phyloP scores from a whole-genome alignment of 2,797 vertebrate genomes.

The Notamacropus eugenii region DNA sequence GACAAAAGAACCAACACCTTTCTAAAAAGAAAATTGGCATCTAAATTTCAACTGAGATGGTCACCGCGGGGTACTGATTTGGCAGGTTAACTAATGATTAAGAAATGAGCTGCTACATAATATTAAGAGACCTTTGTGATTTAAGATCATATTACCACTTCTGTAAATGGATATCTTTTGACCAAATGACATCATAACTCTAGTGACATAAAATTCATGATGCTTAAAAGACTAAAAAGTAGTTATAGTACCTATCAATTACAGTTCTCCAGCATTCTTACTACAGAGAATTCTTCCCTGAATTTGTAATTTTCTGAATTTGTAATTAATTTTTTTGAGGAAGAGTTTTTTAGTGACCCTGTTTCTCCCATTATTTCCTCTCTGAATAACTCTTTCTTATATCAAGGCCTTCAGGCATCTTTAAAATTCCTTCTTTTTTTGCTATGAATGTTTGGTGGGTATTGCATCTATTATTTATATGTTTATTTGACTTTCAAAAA shows the following conservation, averaged over 20 bases:
- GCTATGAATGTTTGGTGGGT: too few species aligned
- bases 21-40: not conserved
- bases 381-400: not conserved
- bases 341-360: not conserved
- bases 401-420: not conserved
- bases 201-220: not conserved
- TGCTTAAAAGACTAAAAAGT: not conserved
- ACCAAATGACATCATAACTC: not conserved
- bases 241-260: not conserved
- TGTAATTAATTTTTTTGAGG: not conserved
- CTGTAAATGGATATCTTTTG: not conserved
- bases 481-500: not conserved
- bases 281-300: not conserved
- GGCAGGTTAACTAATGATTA: not conserved
- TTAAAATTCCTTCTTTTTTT: too few species aligned
- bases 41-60: not conserved
- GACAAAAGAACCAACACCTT: not conserved
- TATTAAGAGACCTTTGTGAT: not conserved
- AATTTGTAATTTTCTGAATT: not conserved
- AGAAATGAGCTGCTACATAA: not conserved
- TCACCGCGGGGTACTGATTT: not conserved
- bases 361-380: not conserved
- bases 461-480: too few species aligned
- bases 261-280: not conserved
- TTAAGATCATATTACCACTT: not conserved